These are phyloP conservation scores for Eumerus sabulonum DNA, from an alignment of 2,888 invertebrate genomes.

Conservation along the genomic window DNA sequence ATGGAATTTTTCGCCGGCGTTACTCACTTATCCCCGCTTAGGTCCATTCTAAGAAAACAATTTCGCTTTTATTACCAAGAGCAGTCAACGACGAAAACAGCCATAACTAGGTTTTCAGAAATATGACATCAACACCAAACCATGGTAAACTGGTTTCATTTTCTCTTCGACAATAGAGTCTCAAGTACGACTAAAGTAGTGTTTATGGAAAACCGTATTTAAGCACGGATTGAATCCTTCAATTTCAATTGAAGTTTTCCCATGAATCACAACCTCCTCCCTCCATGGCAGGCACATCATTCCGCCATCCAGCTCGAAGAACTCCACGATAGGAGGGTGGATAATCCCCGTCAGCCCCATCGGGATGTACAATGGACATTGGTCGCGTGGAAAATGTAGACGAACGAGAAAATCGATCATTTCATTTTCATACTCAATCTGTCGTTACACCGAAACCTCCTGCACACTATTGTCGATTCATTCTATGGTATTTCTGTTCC, in stretches of 20 bases:
- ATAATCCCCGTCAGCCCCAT: no score
- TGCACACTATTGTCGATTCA: no score
- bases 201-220: neutral
- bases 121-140: conserved; percentile 37
- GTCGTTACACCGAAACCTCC: neutral
- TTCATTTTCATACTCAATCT: conserved; percentile 5
- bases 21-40: no score
- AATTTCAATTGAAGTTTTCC: no score
- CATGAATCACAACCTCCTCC: no score
- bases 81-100: neutral
- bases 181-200: neutral
- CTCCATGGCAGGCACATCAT: no score
- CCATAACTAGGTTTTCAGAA: conserved; percentile 32
- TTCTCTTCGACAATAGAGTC: neutral
- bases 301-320: no score
- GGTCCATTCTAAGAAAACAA: conserved; percentile 11
- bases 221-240: conserved; percentile 2
- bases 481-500: no score
- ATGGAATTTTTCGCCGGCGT: no score
- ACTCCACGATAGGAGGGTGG: no score
- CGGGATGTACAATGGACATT: no score
- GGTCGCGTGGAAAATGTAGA: conserved; percentile 10
- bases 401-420: conserved; percentile 17
- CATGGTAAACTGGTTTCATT: conserved; percentile 24
- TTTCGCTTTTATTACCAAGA: conserved; percentile 26